phyloP scores from a whole-genome alignment of 2,888 invertebrate species.

The Ophioninae sp. region DNA sequence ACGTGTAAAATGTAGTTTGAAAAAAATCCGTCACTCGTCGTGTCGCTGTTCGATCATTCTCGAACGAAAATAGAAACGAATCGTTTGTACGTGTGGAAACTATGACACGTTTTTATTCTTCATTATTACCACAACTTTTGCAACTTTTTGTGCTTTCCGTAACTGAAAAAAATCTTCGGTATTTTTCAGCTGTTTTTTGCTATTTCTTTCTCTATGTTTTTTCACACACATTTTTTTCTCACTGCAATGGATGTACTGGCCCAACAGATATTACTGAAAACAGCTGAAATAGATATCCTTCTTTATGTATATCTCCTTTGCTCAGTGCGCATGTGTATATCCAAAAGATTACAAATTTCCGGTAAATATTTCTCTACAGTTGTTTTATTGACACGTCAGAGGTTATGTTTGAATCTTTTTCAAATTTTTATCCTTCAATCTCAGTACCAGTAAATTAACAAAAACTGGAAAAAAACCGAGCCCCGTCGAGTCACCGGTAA shows the following conservation, averaged over 20 bases:
- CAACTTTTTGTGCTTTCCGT: conserved; percentile 1
- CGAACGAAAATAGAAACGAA: neutral
- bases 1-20: neutral
- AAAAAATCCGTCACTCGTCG: neutral
- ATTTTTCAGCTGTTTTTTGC: neutral
- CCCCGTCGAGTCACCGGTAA: neutral
- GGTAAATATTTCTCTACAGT: neutral
- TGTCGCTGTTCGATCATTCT: neutral
- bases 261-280: conserved; percentile 3
- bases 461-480: neutral
- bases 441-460: neutral
- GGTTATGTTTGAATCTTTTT: neutral
- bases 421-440: neutral
- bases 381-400: neutral
- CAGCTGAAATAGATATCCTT: neutral
- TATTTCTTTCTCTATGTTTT: neutral
- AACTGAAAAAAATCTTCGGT: conserved; percentile 17
- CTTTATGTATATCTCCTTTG: neutral
- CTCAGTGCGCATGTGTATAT: neutral
- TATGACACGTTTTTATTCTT: too few relatives aligned
- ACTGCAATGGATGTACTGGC: conserved; percentile 2
- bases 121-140: conserved; percentile 15
- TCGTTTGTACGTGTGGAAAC: neutral
- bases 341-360: neutral
- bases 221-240: neutral